phyloP scores from a whole-genome alignment of 2,888 invertebrate species.

The Siphlonurus alternatus region DNA sequence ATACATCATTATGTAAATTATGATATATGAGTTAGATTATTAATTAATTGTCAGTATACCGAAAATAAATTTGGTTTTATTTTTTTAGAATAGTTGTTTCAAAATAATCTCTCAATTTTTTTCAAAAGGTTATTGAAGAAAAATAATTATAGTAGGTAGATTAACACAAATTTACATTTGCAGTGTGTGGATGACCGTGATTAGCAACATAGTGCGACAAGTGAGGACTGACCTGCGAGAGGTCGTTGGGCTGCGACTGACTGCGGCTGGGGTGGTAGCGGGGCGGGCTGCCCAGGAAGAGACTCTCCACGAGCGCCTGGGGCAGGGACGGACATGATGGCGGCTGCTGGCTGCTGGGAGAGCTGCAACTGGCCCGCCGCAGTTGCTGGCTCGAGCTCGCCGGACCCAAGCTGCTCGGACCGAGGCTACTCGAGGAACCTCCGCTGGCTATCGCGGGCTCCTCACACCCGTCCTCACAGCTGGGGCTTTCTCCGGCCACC shows the following conservation, averaged over 20 bases:
- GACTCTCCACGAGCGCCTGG: not conserved
- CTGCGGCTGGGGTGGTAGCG: constrained; percentile 23
- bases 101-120: too few relatives aligned
- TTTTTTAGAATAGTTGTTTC: too few relatives aligned
- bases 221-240: constrained; percentile 24
- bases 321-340: constrained; percentile 1
- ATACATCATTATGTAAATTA: too few relatives aligned
- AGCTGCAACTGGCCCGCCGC: not conserved
- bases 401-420: not conserved
- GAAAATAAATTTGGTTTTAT: too few relatives aligned
- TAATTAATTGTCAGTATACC: too few relatives aligned
- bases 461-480: not conserved
- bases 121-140: too few relatives aligned
- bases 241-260: constrained; percentile 30
- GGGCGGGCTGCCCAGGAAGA: not conserved
- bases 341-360: not conserved
- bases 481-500: not conserved
- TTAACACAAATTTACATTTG: too few relatives aligned
- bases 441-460: not conserved
- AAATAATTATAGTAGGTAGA: too few relatives aligned
- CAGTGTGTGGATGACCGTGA: too few relatives aligned
- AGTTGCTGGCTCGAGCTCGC: not conserved
- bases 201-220: too few relatives aligned
- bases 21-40: too few relatives aligned
- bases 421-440: not conserved